These are phyloP conservation scores for Sus cebifrons DNA, from an alignment of 2,797 vertebrate species.

Conservation along the genomic window DNA sequence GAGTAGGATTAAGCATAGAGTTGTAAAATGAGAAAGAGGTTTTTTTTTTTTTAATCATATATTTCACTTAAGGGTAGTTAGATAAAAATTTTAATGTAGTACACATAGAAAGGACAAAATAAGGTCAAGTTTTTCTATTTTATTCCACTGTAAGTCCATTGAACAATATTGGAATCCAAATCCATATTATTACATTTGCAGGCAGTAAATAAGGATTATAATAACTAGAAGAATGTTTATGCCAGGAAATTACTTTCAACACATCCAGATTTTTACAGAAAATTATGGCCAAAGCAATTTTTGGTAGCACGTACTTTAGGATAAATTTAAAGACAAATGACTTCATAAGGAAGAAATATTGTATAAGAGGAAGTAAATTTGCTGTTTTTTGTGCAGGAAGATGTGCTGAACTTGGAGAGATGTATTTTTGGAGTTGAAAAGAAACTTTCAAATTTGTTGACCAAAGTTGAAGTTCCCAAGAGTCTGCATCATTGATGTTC, in stretches of 20 bases:
- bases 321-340: not conserved
- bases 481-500: not conserved
- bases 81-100: not conserved
- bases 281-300: not conserved
- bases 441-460: not conserved
- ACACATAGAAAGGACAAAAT: not conserved
- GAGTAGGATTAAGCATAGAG: not conserved
- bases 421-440: not conserved
- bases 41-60: not conserved
- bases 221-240: constrained; percentile 16
- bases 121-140: not conserved
- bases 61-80: not conserved
- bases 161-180: not conserved
- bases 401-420: not conserved
- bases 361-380: not conserved
- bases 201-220: not conserved
- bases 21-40: not conserved
- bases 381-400: not conserved
- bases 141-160: not conserved
- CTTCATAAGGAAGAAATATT: not conserved
- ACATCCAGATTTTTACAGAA: not conserved
- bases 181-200: not conserved
- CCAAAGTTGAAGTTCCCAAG: not conserved
- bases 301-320: not conserved
- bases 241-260: not conserved